Evolutionary conservation across 2,888 invertebrate genomes (phyloP), one percentile per base, ranked within the genome.

Genomic region (Melangyna quadrimaculata): DNA sequence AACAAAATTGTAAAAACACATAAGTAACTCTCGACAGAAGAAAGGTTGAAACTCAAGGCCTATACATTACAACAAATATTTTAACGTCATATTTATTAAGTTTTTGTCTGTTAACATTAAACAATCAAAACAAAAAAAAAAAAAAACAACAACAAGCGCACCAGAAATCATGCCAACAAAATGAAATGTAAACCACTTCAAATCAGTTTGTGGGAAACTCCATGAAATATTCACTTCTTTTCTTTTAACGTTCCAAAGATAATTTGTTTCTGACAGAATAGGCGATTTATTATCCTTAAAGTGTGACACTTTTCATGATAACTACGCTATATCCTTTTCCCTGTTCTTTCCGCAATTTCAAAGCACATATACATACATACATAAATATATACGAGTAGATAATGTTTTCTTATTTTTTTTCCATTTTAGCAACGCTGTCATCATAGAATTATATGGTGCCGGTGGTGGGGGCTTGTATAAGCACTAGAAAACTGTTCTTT

Each of bases 251-350:
- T 53, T 83, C 78, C 69, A 48, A 57, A 43, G 69, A 83, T 78
- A 69, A 78, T 83, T 83, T 78, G 83, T 83, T 83, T 83, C 73
- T 78, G 83, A 83, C 83, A 83, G 83, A 78, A 74, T 79, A 78
- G 73, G 63, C 74, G 70, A 78, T 78, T 83, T 83, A 74, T 83
- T 83, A 78, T 83, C 70, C 83, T 74, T 70, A 69, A 77, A 82
- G 78, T 82, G 65, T 82, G 83, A 83, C 83, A 83, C 70, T 83
- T 83, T 78, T 78, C 73, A 74, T 78, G 83, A 83, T 78, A 78
- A 83, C 73, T 73, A 74, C 67, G 48, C 63, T 48, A 79, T 78
- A 83, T 83, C 74, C 83, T 70, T 65, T 83, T 78, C 29, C 65
- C 51, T 73, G 78, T 74, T 70, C 70, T 22, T 65, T 78, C 63